Evolutionary conservation across 2,888 invertebrate species (phyloP), one percentile per base, ranked within the genome.

Genomic region (Malthinus flaveolus): DNA sequence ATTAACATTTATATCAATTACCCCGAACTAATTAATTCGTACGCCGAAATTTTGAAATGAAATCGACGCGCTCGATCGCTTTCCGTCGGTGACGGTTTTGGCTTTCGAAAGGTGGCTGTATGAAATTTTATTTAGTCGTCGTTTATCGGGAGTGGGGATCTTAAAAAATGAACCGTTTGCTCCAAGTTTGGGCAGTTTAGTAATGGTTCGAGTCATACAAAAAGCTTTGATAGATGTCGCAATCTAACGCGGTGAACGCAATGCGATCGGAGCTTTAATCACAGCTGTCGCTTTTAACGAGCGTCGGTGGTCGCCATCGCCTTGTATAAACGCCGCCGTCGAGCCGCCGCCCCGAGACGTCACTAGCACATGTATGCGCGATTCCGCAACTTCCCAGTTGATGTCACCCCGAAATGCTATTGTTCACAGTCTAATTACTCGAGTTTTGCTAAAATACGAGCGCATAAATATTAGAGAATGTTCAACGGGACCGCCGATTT

Each of bases 401-500:
- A 33, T 51, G 44, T 49, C 37, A 33, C 51, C 45, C 47, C 23
- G 46, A 56, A 55, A 46, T 39, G 63, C 59, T 49, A 63, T 66
- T 66, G 63, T 64, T 64, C 61, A 63, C 56, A 48, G 50, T 62
- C 58, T 66, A 66, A 65, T 66, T 65, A 60, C 56, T 58, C 34
- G 51, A 51, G 52, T 51, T 35, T 13, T 34, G 31, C 49, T 49
- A 49, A 51, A 59, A 57, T 50, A 55, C 48, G 48, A 48, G 48
- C 34, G 15, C 54, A 52, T 54, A 54, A 54, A 54, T 54, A 54
- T 48, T 48, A 23, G 54, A 54, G 54, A 48, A 48, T 54, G 48
- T 54, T 48, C 37, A 46, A 37, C 48, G 44, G 49, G 54, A 48
- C 49, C 45, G 49, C 55, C 49, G 49, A 54, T 55, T 49, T 42